Percentiles rank a stretch among this genome's conserved stretches.
Evolutionary conservation across 1,140 invertebrate species (phyloP).

Genomic region (Andricus grossulariae): DNA sequence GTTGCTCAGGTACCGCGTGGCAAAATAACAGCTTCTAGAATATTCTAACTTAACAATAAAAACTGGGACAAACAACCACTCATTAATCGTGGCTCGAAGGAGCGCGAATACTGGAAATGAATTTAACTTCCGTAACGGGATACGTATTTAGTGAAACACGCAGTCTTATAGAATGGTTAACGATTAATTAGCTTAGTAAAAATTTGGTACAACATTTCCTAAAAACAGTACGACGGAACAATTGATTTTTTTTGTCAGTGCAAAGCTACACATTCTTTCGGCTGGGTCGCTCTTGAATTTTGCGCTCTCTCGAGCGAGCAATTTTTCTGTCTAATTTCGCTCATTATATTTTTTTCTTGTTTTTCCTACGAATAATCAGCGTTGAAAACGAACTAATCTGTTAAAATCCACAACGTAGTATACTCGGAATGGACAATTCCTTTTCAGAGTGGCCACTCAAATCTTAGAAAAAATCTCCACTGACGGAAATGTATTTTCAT

Average conservation of each 20-base stretch:
- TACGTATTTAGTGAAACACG: conserved; percentile 68
- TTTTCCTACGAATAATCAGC: too few relatives aligned
- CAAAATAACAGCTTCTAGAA: conserved; percentile 10
- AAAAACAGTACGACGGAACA: conserved; percentile 55
- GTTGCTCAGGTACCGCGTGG: not conserved
- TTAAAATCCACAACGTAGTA: too few relatives aligned
- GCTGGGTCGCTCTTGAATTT: too few relatives aligned
- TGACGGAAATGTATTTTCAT: too few relatives aligned
- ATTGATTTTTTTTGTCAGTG: conserved; percentile 49
- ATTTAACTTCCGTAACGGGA: conserved; percentile 59
- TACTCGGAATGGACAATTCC: too few relatives aligned
- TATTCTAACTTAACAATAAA: conserved; percentile 25
- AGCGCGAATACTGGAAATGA: conserved; percentile 61
- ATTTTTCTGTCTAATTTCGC: too few relatives aligned
- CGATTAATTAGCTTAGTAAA: conserved; percentile 56
- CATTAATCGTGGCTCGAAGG: conserved; percentile 46
- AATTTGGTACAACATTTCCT: conserved; percentile 64
- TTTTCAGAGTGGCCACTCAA: too few relatives aligned
- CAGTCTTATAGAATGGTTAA: conserved; percentile 68
- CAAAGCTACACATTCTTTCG: conserved; percentile 28
- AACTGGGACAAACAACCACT: conserved; percentile 35
- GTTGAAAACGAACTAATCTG: too few relatives aligned
- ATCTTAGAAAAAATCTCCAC: too few relatives aligned
- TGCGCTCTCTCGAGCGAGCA: too few relatives aligned
- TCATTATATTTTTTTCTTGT: too few relatives aligned